Conservation (phyloP, 2,888 invertebrate genomes). For the Calameuta pallipes region DNA sequence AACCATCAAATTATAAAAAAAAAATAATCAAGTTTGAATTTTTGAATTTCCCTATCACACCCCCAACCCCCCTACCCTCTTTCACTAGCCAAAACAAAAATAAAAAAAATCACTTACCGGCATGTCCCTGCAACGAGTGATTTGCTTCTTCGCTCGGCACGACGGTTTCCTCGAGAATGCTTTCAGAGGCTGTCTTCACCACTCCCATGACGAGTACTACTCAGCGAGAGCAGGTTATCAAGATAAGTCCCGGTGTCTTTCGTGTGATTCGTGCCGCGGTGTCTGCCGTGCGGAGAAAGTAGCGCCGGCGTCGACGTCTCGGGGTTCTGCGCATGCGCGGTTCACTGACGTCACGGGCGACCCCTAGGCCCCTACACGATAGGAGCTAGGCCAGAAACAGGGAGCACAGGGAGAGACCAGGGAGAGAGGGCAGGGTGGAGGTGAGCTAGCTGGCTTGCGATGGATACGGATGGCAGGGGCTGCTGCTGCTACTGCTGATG, state of each 20-base stretch:
- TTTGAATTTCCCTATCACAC: not conserved
- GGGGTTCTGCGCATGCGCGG: conserved; percentile 44
- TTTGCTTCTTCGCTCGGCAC: conserved; percentile 61
- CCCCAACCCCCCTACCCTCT: not conserved
- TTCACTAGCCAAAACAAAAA: not conserved
- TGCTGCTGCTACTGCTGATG: conserved; percentile 14
- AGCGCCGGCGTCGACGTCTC: conserved; percentile 41
- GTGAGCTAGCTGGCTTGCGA: conserved; percentile 18
- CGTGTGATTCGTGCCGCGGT: conserved; percentile 42
- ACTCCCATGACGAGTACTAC: conserved; percentile 56
- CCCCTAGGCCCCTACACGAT: conserved; percentile 16
- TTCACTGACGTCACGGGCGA: conserved; percentile 24
- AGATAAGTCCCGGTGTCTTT: conserved; percentile 19
- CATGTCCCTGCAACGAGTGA: conserved; percentile 54
- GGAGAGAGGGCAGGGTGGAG: conserved; percentile 4
- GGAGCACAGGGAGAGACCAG: conserved; percentile 11
- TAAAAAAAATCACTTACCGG: conserved; percentile 48
- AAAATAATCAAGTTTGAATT: not conserved
- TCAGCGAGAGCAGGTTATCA: conserved; percentile 6
- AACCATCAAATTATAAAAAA: not conserved
- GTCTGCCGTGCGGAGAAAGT: conserved; percentile 29
- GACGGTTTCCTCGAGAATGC: conserved; percentile 54
- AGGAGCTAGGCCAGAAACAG: conserved; percentile 21
- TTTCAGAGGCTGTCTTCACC: conserved; percentile 56
- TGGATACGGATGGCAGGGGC: conserved; percentile 12